Evolutionary conservation across 2,888 invertebrate genomes (phyloP).

Genomic region (Andrena bicolor): DNA sequence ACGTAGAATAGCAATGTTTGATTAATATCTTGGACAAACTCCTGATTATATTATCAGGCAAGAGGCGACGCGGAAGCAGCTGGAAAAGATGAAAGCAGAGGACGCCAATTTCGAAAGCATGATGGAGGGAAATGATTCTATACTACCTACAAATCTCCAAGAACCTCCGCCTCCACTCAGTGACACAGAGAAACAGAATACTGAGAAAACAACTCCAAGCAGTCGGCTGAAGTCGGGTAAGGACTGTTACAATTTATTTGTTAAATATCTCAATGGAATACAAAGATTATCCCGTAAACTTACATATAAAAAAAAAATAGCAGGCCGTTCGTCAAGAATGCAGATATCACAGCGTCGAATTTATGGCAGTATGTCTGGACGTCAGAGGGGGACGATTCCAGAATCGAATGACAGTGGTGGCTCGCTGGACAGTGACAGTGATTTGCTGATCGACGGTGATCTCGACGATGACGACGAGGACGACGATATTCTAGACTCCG

Average conservation of each 20-base stretch:
- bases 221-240: conserved; percentile 70
- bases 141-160: conserved; percentile 81
- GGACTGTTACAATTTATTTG: neutral
- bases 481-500: conserved; percentile 85
- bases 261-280: conserved; percentile 3
- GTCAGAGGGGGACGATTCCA: conserved; percentile 78
- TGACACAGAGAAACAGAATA: conserved; percentile 74
- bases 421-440: conserved; percentile 85
- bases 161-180: conserved; percentile 75
- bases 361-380: conserved; percentile 87
- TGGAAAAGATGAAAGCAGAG: conserved; percentile 87
- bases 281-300: neutral
- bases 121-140: conserved; percentile 84
- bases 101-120: conserved; percentile 86
- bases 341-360: conserved; percentile 85
- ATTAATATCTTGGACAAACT: neutral
- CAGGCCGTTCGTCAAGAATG: conserved; percentile 75
- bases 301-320: conserved; percentile 60
- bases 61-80: conserved; percentile 86
- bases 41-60: conserved; percentile 71
- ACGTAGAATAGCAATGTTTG: neutral
- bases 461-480: conserved; percentile 88
- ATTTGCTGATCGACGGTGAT: conserved; percentile 87
- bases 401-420: conserved; percentile 81
- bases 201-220: conserved; percentile 73